Percentiles rank a stretch among this genome's conserved stretches.
Conservation (phyloP, 1,140 invertebrate genomes). For the Dendrolimus punctatus region DNA sequence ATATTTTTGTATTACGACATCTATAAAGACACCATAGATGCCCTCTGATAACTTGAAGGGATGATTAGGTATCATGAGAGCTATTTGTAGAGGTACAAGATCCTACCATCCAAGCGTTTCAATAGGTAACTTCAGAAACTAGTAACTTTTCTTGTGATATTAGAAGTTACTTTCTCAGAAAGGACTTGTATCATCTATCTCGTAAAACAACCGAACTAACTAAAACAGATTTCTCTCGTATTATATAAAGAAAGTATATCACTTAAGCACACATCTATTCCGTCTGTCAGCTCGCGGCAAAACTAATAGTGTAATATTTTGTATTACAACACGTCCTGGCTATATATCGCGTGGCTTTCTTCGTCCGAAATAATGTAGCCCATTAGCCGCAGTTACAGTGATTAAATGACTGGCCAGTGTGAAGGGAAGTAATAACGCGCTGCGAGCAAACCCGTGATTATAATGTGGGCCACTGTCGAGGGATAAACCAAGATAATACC, state of each 20-base stretch:
- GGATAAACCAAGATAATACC: not conserved
- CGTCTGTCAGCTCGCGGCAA: slow-evolving; percentile 7
- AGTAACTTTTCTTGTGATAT: no score
- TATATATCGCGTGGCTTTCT: slow-evolving; percentile 51
- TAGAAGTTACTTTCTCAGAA: no score
- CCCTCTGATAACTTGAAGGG: no score
- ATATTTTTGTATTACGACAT: no score
- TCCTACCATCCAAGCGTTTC: no score
- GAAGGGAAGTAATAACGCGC: slow-evolving; percentile 41
- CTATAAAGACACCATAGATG: no score
- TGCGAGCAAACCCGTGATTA: slow-evolving; percentile 16
- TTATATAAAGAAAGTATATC: slow-evolving; percentile 1
- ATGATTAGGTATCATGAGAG: no score
- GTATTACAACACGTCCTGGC: slow-evolving; percentile 40
- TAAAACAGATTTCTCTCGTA: no score
- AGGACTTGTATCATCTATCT: no score
- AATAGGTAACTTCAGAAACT: no score
- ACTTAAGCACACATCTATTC: slow-evolving; percentile 1
- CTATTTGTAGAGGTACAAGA: no score
- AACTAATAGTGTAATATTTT: slow-evolving; percentile 39
- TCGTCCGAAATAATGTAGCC: slow-evolving; percentile 52
- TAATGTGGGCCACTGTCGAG: not conserved
- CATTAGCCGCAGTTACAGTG: slow-evolving; percentile 64
- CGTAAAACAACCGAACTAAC: no score
- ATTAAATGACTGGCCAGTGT: slow-evolving; percentile 55